Percentiles rank a stretch among this genome's conserved stretches.
Evolutionary conservation across 2,113 vertebrate species (phyloP).

Genomic region (Chunga burmeisteri): DNA sequence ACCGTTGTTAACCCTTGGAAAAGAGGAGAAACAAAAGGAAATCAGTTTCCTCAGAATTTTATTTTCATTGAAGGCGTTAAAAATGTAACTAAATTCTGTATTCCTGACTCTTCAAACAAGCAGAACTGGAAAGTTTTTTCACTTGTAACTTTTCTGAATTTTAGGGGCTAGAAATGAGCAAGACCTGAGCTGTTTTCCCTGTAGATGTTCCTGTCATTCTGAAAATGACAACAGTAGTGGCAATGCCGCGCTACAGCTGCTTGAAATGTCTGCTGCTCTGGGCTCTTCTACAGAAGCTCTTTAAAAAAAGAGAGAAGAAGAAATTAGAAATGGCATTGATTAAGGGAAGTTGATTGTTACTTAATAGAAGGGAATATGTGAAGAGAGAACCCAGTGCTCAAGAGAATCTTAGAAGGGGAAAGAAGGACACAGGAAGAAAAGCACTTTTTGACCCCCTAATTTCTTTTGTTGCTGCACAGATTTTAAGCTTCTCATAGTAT

Average conservation of each 20-base stretch:
- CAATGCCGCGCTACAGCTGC: background rate
- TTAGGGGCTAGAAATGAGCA: background rate
- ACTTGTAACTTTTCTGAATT: background rate
- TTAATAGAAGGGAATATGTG: background rate
- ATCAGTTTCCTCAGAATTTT: background rate
- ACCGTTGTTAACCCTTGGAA: background rate
- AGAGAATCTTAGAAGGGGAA: background rate
- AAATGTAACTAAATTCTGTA: background rate
- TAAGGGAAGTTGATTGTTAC: background rate
- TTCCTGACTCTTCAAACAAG: background rate
- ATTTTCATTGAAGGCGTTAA: background rate
- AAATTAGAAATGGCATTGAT: background rate
- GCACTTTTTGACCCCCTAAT: background rate
- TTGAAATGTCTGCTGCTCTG: background rate
- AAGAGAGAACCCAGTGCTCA: background rate
- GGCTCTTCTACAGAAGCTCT: background rate
- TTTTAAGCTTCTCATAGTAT: background rate
- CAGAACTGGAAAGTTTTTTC: background rate
- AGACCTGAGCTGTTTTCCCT: background rate
- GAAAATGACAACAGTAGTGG: background rate
- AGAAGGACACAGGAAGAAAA: background rate
- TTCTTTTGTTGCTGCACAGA: background rate
- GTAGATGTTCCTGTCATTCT: background rate
- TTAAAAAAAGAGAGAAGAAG: background rate
- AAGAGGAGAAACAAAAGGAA: background rate